Base-by-base conservation (phyloP, 2,797 vertebrate species). In the Chelonia mydas region DNA sequence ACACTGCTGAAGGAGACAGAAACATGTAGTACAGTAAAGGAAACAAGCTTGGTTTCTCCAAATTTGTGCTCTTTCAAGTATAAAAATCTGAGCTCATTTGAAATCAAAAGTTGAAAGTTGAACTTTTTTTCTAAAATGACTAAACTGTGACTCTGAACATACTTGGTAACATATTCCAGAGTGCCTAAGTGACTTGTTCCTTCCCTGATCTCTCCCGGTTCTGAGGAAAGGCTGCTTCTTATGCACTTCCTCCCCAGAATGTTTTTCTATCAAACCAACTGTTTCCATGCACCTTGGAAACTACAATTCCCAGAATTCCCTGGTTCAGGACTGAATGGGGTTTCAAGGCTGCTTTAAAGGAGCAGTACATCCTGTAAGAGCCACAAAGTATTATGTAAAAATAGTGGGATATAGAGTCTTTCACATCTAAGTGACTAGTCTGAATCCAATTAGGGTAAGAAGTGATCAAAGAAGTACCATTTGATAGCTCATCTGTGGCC, bases 151-250 rank as follows among this genome's bases (percentile, higher is more conserved):
- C 88, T 92, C 95, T 97, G 92, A 91, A 96, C 96, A 94, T 96
- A 97, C 96, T 96, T 96, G 95, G 97, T 96, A 97, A 93, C 90
- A 95, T 96, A 53, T 95, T 97, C 90, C 90, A 97, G 91, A 88
- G 23, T 25, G 25, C 55, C 11, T 25, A 28, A 57, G 25, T 57
- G 55, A 93, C 37, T 89, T 94, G 89, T 77, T 96, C 82, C 92
- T 89, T 96, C 89, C 94, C 87, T 94, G 96, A 57, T 96, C 96
- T 97, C 96, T 96, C 93, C 92, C 95, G 1, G 87, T 96, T 97
- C 97, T 94, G 95, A 94, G 95, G 96, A 96, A 97, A 97, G 90
- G 94, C 96, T 96, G 87, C 87, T 96, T 96, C 94, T 94, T 93
- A 96, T 57, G 55, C 9, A 11, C 51, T 27, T 57, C 61, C n/a